Evolutionary conservation across 2,113 vertebrate species (phyloP).

Genomic region (Psittacus erithacus): DNA sequence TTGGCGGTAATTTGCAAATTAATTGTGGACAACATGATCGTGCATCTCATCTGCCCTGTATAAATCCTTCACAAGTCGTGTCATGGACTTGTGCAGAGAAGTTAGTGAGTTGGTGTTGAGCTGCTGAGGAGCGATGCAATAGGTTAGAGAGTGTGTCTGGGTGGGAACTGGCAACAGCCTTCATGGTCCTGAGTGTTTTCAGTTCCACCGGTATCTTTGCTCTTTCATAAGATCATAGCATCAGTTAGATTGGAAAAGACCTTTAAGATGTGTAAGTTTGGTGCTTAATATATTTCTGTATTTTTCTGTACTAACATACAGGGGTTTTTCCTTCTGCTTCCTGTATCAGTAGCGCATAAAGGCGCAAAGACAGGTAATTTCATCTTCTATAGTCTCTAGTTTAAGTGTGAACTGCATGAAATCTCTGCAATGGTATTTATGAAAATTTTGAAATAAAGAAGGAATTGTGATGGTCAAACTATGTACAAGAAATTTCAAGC

Average conservation of each 20-base stretch:
- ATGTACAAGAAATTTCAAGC: not conserved
- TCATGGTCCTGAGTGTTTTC: not conserved
- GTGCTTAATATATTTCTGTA: not conserved
- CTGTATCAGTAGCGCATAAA: not conserved
- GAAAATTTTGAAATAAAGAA: not conserved
- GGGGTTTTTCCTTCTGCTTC: fast-evolving
- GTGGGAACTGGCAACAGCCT: not conserved
- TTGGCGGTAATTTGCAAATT: not conserved
- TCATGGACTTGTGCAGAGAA: not conserved
- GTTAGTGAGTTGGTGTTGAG: not conserved
- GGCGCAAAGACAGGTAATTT: not conserved
- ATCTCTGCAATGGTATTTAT: not conserved
- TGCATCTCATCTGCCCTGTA: not conserved
- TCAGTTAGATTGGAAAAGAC: not conserved
- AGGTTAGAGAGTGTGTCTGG: not conserved
- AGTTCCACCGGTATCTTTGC: not conserved
- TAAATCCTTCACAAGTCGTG: not conserved
- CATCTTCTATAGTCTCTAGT: not conserved
- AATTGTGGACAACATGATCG: not conserved
- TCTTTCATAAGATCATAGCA: not conserved
- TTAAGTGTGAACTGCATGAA: not conserved
- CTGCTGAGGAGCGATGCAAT: not conserved
- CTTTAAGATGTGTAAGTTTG: not conserved
- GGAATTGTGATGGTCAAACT: not conserved
- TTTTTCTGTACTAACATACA: not conserved